Percentiles rank a stretch among this genome's conserved stretches.
These are phyloP conservation scores for Pogonophryne albipinna DNA, from an alignment of 2,797 vertebrate genomes.

Conservation along the genomic window DNA sequence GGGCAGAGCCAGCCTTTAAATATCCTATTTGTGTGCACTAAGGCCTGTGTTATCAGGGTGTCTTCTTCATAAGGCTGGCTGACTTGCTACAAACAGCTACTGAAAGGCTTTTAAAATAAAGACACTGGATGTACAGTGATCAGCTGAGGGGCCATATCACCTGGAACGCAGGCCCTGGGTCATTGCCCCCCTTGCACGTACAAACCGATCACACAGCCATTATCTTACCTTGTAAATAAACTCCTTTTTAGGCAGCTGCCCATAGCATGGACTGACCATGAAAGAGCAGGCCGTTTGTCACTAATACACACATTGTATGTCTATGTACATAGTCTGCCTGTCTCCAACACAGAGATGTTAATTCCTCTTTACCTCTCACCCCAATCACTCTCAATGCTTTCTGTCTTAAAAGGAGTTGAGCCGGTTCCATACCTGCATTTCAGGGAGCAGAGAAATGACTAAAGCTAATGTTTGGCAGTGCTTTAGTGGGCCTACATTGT, in stretches of 20 bases:
- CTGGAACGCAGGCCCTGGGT: conserved; percentile 79
- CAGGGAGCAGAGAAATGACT: conserved; percentile 62
- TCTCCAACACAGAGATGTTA: conserved; percentile 47
- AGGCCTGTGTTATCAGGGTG: conserved; percentile 65
- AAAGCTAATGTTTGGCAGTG: conserved; percentile 86
- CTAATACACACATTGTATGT: conserved; percentile 74
- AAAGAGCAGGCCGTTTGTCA: conserved; percentile 78
- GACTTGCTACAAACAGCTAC: conserved; percentile 72
- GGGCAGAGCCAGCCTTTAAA: conserved; percentile 70
- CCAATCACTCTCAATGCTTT: conserved; percentile 60
- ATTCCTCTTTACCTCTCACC: conserved; percentile 36
- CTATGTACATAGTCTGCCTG: conserved; percentile 73
- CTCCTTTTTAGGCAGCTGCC: conserved; percentile 86
- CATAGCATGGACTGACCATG: conserved; percentile 79
- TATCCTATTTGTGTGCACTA: conserved; percentile 72
- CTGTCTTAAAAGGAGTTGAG: conserved; percentile 76
- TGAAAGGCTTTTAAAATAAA: conserved; percentile 76
- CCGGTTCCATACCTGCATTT: conserved; percentile 80
- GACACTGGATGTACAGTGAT: conserved; percentile 73
- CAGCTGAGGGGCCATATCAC: conserved; percentile 72
- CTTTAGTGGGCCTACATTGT: conserved; percentile 77
- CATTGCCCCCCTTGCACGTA: conserved; percentile 56
- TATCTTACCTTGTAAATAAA: conserved; percentile 89
- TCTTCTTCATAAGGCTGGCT: conserved; percentile 68
- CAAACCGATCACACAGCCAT: conserved; percentile 60